A percentile compares a stretch with the other conserved stretches of the same genome.
Evolutionary conservation across 2,797 vertebrate genomes (phyloP).

Genomic region (Pogoniulus pusillus): DNA sequence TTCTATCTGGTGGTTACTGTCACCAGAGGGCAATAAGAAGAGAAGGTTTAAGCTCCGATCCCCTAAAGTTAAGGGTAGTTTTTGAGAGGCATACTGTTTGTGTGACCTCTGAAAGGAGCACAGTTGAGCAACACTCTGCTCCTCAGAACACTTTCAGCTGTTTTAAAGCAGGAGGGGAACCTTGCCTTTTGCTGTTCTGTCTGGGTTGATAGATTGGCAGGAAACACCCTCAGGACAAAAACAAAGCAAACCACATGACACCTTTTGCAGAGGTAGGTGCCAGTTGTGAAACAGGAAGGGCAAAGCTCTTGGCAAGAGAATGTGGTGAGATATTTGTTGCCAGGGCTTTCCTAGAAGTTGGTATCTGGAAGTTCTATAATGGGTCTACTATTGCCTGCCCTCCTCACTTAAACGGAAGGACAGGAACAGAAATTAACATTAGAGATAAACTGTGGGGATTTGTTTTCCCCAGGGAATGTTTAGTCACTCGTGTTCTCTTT

Average conservation of each 20-base stretch:
- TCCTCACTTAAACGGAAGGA: neutral
- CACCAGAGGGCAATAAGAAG: neutral
- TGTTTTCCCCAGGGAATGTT: neutral
- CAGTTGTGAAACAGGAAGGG: neutral
- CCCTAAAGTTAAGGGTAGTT: neutral
- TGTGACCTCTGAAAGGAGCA: neutral
- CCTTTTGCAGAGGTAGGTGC: neutral
- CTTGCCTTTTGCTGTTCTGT: neutral
- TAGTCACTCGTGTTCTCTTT: neutral
- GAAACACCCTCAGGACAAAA: neutral
- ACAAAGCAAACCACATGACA: neutral
- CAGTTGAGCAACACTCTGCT: neutral
- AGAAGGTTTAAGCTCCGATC: neutral
- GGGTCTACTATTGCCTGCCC: neutral
- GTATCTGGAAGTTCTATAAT: neutral
- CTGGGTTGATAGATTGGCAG: neutral
- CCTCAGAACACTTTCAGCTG: neutral
- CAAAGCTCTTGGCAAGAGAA: neutral
- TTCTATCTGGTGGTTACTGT: neutral
- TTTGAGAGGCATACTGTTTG: neutral
- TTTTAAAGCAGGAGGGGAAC: neutral
- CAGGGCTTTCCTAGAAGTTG: neutral
- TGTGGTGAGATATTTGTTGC: neutral
- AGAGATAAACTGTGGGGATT: rapidly evolving
- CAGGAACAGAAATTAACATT: neutral